These are phyloP conservation scores for Peromyscus nudipes DNA, from an alignment of 2,797 vertebrate genomes.

Conservation along the genomic window DNA sequence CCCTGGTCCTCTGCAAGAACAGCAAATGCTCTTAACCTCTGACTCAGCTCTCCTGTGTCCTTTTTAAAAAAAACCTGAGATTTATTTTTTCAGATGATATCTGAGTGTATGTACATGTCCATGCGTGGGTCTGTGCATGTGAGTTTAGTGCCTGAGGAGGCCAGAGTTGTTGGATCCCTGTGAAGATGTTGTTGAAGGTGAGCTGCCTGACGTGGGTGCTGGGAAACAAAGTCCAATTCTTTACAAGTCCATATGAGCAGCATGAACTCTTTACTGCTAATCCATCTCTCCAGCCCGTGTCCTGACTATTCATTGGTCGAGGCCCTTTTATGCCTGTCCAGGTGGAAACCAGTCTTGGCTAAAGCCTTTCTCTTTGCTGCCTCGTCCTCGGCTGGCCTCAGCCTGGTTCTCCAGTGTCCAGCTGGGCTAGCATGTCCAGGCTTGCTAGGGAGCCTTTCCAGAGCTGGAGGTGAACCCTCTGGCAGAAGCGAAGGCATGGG, in stretches of 20 bases:
- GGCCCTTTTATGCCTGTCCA: neutral
- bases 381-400: too few relatives aligned
- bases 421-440: neutral
- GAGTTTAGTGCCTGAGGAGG: neutral
- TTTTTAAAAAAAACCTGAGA: neutral
- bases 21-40: too few relatives aligned
- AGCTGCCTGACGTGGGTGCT: neutral
- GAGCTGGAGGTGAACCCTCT: neutral
- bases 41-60: too few relatives aligned
- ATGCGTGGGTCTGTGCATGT: neutral
- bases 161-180: neutral
- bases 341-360: neutral
- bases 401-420: neutral
- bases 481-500: neutral
- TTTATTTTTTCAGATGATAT: neutral
- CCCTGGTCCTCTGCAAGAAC: neutral
- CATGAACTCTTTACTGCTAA: neutral
- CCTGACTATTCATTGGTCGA: neutral
- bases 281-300: neutral
- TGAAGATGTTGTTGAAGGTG: neutral
- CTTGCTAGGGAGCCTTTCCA: neutral
- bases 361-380: neutral
- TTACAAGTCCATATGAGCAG: neutral
- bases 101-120: neutral
- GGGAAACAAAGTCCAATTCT: neutral